Base-by-base conservation (phyloP, 2,888 invertebrate species). In the Sisyra nigra region DNA sequence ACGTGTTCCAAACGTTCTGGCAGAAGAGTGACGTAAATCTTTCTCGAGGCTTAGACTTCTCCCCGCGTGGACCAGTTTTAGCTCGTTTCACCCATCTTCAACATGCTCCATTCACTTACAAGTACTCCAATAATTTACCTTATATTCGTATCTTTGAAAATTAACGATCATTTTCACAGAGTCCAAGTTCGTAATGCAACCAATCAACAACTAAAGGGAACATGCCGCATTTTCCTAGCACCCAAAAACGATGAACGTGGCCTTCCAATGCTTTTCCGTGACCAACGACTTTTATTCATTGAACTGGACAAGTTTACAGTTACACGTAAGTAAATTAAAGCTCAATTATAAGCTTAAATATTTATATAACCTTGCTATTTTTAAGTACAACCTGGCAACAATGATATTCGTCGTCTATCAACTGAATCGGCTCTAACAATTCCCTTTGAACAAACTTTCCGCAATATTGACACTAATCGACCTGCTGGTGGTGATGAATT, bases 381-480 rank as follows among this genome's bases (percentile, higher is more conserved):
- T 15, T 17, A 9, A 77, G 82, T 87, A 45, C 68, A 67, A 37
- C 69, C 76, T 1, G 84, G 84, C 4, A 63, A 64, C 47, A 84
- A 80, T 55, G 72, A 68, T 0, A 67, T 88, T 42, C 69, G 67
- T 0, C 76, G 81, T 10, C 60, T 62, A 13, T 85, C 85, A 3
- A 57, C 61, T 1, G 74, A 83, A 40, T 87, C 88, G 0, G 76
- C 83, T 1, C 78, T 89, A 10, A 87, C 86, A 9, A 82, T 86
- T 55, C 85, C 86, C 0, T 85, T 80, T 57, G 85, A 84, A 57
- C 68, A 79, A 45, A 84, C 82, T 1, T 89, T 85, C 76, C 72
- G 81, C 8, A 72, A 76, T 57, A 57, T 80, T 51, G 79, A 81
- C 50, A 53, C 56, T 1, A 66, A 61, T 43, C 68, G 81, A 0